Evolutionary conservation across 2,113 vertebrate genomes (phyloP).

Genomic region (Aythya baeri): DNA sequence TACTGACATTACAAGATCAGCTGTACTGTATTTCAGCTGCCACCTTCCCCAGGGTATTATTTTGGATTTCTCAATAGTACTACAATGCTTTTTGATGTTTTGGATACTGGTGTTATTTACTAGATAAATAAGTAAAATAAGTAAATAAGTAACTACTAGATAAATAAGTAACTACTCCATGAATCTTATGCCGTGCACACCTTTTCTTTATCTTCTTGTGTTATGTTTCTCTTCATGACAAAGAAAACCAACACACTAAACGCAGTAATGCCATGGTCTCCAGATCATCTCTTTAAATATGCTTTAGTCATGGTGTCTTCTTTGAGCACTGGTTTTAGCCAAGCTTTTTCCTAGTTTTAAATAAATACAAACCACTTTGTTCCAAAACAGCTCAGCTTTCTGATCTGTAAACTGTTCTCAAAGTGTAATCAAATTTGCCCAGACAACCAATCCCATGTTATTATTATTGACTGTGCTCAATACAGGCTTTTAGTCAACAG

Average conservation of each 20-base stretch:
- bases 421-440: neutral
- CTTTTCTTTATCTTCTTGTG: neutral
- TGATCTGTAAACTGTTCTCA: neutral
- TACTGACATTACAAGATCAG: neutral
- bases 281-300: neutral
- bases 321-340: neutral
- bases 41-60: neutral
- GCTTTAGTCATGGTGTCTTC: neutral
- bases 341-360: neutral
- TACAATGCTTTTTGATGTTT: neutral
- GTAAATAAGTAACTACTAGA: neutral
- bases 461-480: neutral
- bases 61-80: slow-evolving; percentile 8
- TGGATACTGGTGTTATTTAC: neutral
- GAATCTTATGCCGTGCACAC: neutral
- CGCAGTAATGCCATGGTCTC: neutral
- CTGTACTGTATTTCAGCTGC: neutral
- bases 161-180: neutral
- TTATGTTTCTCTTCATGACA: neutral
- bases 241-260: neutral
- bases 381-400: neutral
- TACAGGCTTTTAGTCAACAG: neutral
- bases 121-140: neutral
- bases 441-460: neutral
- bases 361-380: neutral